These are phyloP conservation scores for Argyresthia goedartella DNA, from an alignment of 2,888 invertebrate genomes.

Conservation along the genomic window DNA sequence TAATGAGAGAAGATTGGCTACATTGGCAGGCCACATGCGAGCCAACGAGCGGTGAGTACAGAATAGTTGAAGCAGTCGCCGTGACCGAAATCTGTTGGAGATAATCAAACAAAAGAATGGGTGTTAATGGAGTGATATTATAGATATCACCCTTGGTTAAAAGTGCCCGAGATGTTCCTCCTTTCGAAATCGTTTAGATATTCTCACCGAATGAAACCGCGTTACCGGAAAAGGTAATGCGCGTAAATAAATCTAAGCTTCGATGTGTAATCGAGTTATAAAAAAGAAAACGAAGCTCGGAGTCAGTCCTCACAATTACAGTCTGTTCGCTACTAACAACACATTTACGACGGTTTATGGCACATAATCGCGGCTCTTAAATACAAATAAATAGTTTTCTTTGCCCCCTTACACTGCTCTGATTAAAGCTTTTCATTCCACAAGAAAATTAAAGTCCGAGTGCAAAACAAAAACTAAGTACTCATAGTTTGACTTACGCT, in stretches of 20 bases:
- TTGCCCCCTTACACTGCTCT: conserved; percentile 22
- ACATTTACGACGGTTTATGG: conserved; percentile 61
- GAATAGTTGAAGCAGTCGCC: too few relatives aligned
- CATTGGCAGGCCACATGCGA: too few relatives aligned
- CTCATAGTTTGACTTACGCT: too few relatives aligned
- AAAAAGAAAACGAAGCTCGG: not conserved
- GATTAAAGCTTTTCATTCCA: conserved; percentile 3
- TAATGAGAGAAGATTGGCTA: too few relatives aligned
- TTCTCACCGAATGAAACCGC: not conserved
- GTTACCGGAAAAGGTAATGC: not conserved
- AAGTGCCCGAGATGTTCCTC: too few relatives aligned
- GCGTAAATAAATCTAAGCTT: not conserved
- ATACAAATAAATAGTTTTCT: conserved; percentile 62
- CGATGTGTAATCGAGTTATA: not conserved
- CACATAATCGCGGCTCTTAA: conserved; percentile 64
- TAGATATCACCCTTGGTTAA: too few relatives aligned
- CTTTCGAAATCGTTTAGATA: too few relatives aligned
- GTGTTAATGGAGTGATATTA: too few relatives aligned
- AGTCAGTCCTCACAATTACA: conserved; percentile 22
- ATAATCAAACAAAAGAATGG: too few relatives aligned
- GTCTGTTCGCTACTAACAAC: conserved; percentile 45
- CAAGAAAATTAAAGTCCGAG: not conserved
- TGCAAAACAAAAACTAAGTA: too few relatives aligned
- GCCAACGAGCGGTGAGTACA: too few relatives aligned
- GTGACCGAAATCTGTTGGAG: too few relatives aligned